Percentiles rank a stretch among this genome's conserved stretches.
Evolutionary conservation across 2,888 invertebrate genomes (phyloP).

Genomic region (Dugesia japonica): DNA sequence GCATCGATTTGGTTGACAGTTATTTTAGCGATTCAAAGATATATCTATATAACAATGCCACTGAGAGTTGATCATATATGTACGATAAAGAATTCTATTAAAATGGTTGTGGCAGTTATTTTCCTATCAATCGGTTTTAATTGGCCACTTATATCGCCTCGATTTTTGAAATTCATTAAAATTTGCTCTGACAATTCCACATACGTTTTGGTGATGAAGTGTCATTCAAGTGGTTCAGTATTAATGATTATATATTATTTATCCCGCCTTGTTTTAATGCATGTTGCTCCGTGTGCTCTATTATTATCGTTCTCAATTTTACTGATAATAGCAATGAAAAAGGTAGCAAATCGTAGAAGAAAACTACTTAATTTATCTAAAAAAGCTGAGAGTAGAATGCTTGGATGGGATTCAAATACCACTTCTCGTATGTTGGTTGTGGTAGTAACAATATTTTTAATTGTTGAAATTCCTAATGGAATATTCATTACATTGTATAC

Average conservation of each 20-base stretch:
- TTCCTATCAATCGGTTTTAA: slow-evolving; percentile 23
- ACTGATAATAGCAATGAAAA: slow-evolving; percentile 67
- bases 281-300: slow-evolving; percentile 70
- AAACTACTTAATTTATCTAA: slow-evolving; percentile 48
- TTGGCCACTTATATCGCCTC: slow-evolving; percentile 42
- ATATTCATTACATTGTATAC: slow-evolving; percentile 58
- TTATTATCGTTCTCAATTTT: slow-evolving; percentile 72
- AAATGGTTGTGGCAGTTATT: neutral
- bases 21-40: slow-evolving; percentile 73
- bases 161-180: neutral
- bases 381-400: slow-evolving; percentile 11
- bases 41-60: slow-evolving; percentile 83
- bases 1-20: slow-evolving; percentile 82
- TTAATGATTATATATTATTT: slow-evolving; percentile 63
- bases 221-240: slow-evolving; percentile 41
- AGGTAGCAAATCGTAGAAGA: slow-evolving; percentile 64
- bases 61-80: slow-evolving; percentile 65
- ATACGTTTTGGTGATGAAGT: neutral
- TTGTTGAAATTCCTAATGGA: slow-evolving; percentile 50
- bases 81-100: slow-evolving; percentile 49
- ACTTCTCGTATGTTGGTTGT: slow-evolving; percentile 49
- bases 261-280: slow-evolving; percentile 76
- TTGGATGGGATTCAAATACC: slow-evolving; percentile 39
- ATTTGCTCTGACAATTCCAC: slow-evolving; percentile 5
- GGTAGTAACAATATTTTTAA: slow-evolving; percentile 49